Evolutionary conservation across 2,888 invertebrate genomes (phyloP), one percentile per base, ranked within the genome.

Genomic region (Drosophila ezoana): DNA sequence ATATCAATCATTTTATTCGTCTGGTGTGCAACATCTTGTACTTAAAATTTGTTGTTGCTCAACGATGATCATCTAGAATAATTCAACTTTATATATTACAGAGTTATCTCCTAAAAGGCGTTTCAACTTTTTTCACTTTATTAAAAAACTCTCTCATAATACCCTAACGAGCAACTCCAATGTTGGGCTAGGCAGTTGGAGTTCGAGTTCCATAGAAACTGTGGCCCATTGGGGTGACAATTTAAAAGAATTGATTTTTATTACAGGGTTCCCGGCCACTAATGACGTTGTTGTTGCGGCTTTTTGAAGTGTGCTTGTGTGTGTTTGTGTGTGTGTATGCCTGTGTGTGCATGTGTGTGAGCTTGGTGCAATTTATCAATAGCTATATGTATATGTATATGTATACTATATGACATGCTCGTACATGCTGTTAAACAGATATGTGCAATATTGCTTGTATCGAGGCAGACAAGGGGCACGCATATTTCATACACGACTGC

Each of bases 211-310:
- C 38, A 41, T 54, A 40, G 38, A 54, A 61, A 78, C 45, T 32
- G 32, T 14, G 49, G 35, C 16, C 47, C 74, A n/a, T 63, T 52
- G 62, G 70, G 67, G 65, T 76, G 79, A 70, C 76, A 82, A 76
- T 82, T 80, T 83, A 79, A 82, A 82, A 82, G 64, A 80, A 82
- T 82, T 82, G 80, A 79, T 80, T 80, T 79, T 82, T 80, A 76
- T 82, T 73, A 53, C 83, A 64, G 59, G 52, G 67, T 44, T 23
- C 53, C 45, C 57, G 43, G 52, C 76, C 80, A 72, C 85, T 81
- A 80, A 80, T 80, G 74, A 84, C 71, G 78, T 52, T 83, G 81
- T 72, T 80, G 66, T 63, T 79, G 76, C 59, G 72, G 72, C 58
- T 70, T 74, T 73, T 70, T 37, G 40, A 37, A 61, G 45, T 57